Evolutionary conservation across 2,888 invertebrate genomes (phyloP).

Genomic region (Euspilapteryx auroguttella): DNA sequence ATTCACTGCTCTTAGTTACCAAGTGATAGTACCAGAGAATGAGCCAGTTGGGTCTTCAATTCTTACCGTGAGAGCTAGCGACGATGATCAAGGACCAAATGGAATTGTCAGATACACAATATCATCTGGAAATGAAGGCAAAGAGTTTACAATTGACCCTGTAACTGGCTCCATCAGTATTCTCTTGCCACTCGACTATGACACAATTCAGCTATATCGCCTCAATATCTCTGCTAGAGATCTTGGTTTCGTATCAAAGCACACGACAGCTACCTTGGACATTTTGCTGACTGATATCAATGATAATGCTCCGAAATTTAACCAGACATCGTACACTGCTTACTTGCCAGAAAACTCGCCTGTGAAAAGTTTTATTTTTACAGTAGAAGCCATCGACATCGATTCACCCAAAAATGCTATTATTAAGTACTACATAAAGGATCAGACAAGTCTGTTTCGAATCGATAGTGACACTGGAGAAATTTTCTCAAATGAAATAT

Average conservation of each 20-base stretch:
- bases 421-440: slow-evolving; percentile 80
- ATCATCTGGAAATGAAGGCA: slow-evolving; percentile 78
- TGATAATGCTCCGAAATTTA: slow-evolving; percentile 88
- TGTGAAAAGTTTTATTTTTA: slow-evolving; percentile 72
- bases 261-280: slow-evolving; percentile 78
- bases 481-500: slow-evolving; percentile 73
- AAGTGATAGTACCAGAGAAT: slow-evolving; percentile 90
- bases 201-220: slow-evolving; percentile 79
- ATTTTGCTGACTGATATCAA: slow-evolving; percentile 91
- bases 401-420: slow-evolving; percentile 88
- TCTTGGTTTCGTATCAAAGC: slow-evolving; percentile 77
- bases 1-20: slow-evolving; percentile 82
- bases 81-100: slow-evolving; percentile 86
- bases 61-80: slow-evolving; percentile 80
- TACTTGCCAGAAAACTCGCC: slow-evolving; percentile 83
- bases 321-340: slow-evolving; percentile 74
- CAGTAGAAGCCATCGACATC: slow-evolving; percentile 76
- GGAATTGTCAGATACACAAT: slow-evolving; percentile 85
- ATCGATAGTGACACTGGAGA: slow-evolving; percentile 78
- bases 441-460: slow-evolving; percentile 74
- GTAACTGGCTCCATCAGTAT: slow-evolving; percentile 80
- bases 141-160: slow-evolving; percentile 79
- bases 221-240: slow-evolving; percentile 88
- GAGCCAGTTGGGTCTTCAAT: slow-evolving; percentile 85
- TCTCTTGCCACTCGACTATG: slow-evolving; percentile 81